Conservation (phyloP, 2,888 invertebrate species). For the Yponomeuta malinellus region DNA sequence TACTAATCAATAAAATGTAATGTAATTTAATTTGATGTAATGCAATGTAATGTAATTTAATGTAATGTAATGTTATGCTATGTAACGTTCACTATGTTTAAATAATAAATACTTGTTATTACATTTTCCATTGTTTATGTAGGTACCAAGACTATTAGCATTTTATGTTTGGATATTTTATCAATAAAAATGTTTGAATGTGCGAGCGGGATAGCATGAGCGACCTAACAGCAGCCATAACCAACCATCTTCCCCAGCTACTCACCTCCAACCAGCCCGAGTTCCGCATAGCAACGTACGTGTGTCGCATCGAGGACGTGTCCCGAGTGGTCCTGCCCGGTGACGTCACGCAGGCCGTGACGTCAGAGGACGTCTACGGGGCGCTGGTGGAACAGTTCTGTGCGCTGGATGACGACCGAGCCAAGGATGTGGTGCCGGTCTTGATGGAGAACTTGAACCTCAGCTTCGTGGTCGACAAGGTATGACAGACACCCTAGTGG, state of each 20-base stretch:
- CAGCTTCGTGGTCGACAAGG: constrained; percentile 46
- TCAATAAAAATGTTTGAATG: neutral
- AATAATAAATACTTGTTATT: no score
- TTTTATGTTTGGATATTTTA: no score
- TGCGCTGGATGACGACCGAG: constrained; percentile 47
- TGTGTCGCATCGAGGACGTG: constrained; percentile 48
- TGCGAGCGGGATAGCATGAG: neutral
- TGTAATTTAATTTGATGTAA: no score
- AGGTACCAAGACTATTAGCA: no score
- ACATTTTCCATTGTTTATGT: no score
- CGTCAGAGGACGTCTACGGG: constrained; percentile 42
- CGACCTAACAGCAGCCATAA: neutral
- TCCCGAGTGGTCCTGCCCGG: constrained; percentile 38
- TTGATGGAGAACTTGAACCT: constrained; percentile 63
- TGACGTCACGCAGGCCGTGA: constrained; percentile 28
- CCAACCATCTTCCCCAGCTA: constrained; percentile 32
- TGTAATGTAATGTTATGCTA: no score
- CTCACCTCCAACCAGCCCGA: constrained; percentile 37
- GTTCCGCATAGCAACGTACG: constrained; percentile 41
- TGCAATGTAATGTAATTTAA: no score
- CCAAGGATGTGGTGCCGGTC: constrained; percentile 51
- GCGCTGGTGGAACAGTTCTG: constrained; percentile 68
- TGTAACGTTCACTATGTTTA: no score
- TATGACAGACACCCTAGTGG: constrained; percentile 21
- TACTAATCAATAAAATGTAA: no score